Evolutionary conservation across 2,888 invertebrate species (phyloP), one percentile per base, ranked within the genome.

Genomic region (Hirtodrosophila cameraria): DNA sequence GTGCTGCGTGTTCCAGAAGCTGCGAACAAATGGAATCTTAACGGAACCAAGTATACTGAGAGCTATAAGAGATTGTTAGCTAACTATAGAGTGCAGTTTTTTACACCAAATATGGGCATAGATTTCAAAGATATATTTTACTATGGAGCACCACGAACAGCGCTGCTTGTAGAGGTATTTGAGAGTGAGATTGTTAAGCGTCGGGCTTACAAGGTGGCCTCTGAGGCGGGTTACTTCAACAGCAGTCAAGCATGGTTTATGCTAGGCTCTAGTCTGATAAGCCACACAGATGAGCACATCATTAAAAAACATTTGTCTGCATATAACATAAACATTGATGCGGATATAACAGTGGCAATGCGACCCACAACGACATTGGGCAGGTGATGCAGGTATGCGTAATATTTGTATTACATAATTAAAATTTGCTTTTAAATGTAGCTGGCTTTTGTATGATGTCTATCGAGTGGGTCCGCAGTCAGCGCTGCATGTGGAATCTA

Each of bases 301-400:
- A 84, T 82, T 41, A 43, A 18, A n/a, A 31, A 62, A 31, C 45
- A 67, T 36, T 66, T 82, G 27, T 55, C 58, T 39, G 39, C 57
- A 6, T 75, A 70, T 8, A 75, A 74, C 43, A 85, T 90, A 11
- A 78, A 73, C 33, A 69, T 88, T 15, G 86, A 90, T 70, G 85
- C 89, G 4, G 90, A 90, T 35, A 71, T 89, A 48, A 89, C 90
- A 6, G 77, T 89, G 39, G 80, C 85, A 36, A 60, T 89, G 36
- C 28, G 73, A n/a, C n/a, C n/a, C 2, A 9, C 7, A 3, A 31
- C 69, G 7, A n/a, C 38, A 4, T n/a, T 18, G 3, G n/a, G 0
- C 11, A 52, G 60, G 72, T 62, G 49, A 76, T 12, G 1, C 0
- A 1, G 8, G 18, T 45, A 25, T 48, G 16, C 23, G 9, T 36